A percentile compares a stretch with the other conserved stretches of the same genome.
These are phyloP conservation scores for Cyphomyrus plagiostoma DNA, from an alignment of 2,113 vertebrate genomes.

Conservation along the genomic window DNA sequence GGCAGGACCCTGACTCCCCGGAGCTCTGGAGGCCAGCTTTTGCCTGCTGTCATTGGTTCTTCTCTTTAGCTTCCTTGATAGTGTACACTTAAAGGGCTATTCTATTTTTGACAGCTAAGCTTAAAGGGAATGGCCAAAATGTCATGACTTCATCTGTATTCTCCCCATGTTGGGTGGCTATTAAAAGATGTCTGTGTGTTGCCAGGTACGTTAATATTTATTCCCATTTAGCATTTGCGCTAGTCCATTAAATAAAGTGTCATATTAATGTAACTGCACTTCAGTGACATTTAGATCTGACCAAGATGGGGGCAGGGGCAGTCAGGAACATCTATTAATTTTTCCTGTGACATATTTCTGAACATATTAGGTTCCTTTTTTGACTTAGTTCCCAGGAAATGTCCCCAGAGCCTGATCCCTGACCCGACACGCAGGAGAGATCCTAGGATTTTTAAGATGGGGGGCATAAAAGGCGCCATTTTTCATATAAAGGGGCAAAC, in stretches of 20 bases:
- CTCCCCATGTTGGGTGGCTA: background rate
- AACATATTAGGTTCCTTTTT: background rate
- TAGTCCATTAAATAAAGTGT: slow-evolving; percentile 1
- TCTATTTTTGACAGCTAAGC: background rate
- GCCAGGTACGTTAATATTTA: background rate
- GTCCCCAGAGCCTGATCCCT: background rate
- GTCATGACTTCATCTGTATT: background rate
- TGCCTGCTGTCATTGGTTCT: background rate
- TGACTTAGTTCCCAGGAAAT: background rate
- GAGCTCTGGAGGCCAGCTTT: background rate
- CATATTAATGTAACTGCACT: background rate
- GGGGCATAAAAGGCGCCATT: background rate
- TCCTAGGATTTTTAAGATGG: background rate
- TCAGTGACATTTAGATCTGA: background rate
- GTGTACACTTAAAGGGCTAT: background rate
- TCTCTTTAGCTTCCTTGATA: background rate
- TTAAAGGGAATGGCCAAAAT: background rate
- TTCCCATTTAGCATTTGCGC: background rate
- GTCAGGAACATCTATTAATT: background rate
- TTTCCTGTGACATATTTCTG: background rate
- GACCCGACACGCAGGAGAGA: background rate
- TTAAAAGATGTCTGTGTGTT: background rate
- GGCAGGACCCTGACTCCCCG: background rate
- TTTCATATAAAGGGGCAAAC: background rate
- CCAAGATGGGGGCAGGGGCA: background rate